Percentiles rank a stretch among this genome's conserved stretches.
These are phyloP conservation scores for Hipposideros larvatus DNA, from an alignment of 2,797 vertebrate genomes.

Conservation along the genomic window DNA sequence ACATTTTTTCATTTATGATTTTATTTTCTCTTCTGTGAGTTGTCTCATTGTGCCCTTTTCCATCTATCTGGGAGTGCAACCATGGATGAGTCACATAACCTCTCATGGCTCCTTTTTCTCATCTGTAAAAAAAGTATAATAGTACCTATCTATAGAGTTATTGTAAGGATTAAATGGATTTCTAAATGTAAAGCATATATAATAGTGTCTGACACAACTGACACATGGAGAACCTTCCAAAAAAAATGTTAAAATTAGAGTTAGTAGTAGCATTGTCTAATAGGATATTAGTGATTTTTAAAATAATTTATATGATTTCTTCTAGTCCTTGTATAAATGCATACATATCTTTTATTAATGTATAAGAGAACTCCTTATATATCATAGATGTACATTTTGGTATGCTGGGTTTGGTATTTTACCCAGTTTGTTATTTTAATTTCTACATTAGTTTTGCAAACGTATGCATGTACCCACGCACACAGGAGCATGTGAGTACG, in stretches of 20 bases:
- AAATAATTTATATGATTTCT: slow-evolving; percentile 47
- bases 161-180: slow-evolving; percentile 34
- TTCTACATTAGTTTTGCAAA: not conserved
- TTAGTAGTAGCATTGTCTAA: not conserved
- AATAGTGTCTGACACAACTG: not conserved
- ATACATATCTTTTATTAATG: slow-evolving; percentile 37
- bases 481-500: not conserved
- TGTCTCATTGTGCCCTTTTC: not conserved
- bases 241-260: not conserved
- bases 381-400: not conserved
- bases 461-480: not conserved
- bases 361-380: not conserved
- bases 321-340: slow-evolving; percentile 2
- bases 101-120: slow-evolving; percentile 4
- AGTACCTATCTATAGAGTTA: not conserved
- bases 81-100: not conserved
- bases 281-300: slow-evolving; percentile 49
- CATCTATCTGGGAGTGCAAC: not conserved
- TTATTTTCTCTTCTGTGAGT: slow-evolving; percentile 35
- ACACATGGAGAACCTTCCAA: not conserved
- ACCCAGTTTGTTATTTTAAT: slow-evolving; percentile 37
- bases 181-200: slow-evolving; percentile 24
- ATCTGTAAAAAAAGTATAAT: not conserved
- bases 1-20: not conserved
- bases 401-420: not conserved